Evolutionary conservation across 2,888 invertebrate species (phyloP).

Genomic region (Eustalomyia histrio): DNA sequence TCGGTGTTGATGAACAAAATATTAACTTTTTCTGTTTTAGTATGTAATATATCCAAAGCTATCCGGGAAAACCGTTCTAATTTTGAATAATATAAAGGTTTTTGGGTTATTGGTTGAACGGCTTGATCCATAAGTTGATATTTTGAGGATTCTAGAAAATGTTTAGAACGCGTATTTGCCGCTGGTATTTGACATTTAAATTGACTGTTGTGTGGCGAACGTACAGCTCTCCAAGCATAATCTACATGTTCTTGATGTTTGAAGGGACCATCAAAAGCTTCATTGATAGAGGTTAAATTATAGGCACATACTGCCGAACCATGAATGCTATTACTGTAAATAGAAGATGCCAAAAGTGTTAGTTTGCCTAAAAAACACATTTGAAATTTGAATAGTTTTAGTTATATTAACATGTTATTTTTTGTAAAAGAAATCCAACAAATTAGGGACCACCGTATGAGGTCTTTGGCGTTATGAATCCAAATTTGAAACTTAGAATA

Average conservation of each 20-base stretch:
- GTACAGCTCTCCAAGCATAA: conserved; percentile 88
- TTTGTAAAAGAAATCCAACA: too few species aligned
- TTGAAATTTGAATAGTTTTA: too few species aligned
- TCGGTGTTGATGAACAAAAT: conserved; percentile 90
- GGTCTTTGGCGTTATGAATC: too few species aligned
- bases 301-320: conserved; percentile 96
- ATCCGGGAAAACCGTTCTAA: conserved; percentile 88
- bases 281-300: conserved; percentile 89
- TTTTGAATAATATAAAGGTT: conserved; percentile 85
- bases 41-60: conserved; percentile 87
- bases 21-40: conserved; percentile 86
- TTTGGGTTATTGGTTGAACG: conserved; percentile 86
- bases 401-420: too few species aligned
- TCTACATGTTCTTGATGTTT: conserved; percentile 89
- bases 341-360: conserved; percentile 22
- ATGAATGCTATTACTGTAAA: conserved; percentile 88
- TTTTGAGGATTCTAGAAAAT: conserved; percentile 83
- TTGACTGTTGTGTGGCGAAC: conserved; percentile 82
- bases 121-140: conserved; percentile 94
- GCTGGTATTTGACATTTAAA: conserved; percentile 82
- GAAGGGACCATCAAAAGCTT: conserved; percentile 91
- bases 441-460: too few species aligned
- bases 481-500: too few species aligned
- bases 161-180: conserved; percentile 72
- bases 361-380: too few species aligned